A percentile compares a stretch with the other conserved stretches of the same genome.
Evolutionary conservation across 1,140 invertebrate genomes (phyloP).

Genomic region (Nasonia vitripennis): DNA sequence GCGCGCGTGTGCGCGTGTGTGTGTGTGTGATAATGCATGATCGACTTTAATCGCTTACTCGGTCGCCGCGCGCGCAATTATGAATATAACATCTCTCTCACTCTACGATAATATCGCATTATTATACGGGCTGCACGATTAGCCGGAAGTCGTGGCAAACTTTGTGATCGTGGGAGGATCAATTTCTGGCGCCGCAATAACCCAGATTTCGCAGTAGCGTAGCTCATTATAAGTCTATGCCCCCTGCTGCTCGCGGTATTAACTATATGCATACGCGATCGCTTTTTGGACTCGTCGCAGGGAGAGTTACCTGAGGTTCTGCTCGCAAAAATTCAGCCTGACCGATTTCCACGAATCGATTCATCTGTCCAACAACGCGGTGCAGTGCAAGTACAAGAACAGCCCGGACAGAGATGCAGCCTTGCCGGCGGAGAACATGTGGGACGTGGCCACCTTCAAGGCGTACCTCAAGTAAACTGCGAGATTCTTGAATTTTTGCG

Average conservation of each 20-base stretch:
- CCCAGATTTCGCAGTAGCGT: not conserved
- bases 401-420: conserved; percentile 82
- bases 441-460: conserved; percentile 72
- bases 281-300: conserved; percentile 70
- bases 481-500: not conserved
- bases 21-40: not conserved
- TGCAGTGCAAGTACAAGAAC: conserved; percentile 94
- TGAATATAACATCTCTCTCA: not conserved
- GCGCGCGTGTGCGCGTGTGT: too few species aligned
- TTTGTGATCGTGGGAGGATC: not conserved
- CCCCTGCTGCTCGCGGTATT: too few species aligned
- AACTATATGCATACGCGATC: not conserved
- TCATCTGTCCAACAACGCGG: conserved; percentile 94
- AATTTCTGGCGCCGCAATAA: not conserved
- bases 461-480: conserved; percentile 68
- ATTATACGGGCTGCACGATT: too few species aligned
- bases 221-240: not conserved
- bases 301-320: conserved; percentile 94
- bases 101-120: too few species aligned
- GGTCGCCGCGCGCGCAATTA: not conserved
- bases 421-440: conserved; percentile 84
- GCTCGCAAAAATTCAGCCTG: conserved; percentile 91
- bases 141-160: not conserved
- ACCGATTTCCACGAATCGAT: conserved; percentile 95
- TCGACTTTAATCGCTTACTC: not conserved